These are phyloP conservation scores for Cebidichthys violaceus DNA, from an alignment of 2,113 vertebrate species.

Conservation along the genomic window DNA sequence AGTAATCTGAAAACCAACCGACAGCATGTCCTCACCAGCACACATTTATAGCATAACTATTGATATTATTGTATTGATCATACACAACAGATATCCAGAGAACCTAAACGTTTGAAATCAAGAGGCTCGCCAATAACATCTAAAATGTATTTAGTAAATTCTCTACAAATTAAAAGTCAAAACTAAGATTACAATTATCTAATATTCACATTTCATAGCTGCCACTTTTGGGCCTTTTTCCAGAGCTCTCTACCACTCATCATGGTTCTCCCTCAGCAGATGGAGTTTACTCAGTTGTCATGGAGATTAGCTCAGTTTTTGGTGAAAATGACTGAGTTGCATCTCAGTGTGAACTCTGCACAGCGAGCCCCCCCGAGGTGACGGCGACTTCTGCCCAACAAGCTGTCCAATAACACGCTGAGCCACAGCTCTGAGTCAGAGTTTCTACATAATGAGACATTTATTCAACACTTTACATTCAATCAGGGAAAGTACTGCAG, in stretches of 20 bases:
- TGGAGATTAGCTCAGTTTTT: not conserved
- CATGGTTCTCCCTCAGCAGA: not conserved
- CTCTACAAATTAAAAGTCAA: too few species aligned
- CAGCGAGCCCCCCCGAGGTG: slow-evolving; percentile 3
- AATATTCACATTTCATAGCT: too few species aligned
- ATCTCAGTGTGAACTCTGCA: not conserved
- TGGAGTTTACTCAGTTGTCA: not conserved
- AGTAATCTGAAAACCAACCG: too few species aligned
- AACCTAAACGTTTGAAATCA: not conserved
- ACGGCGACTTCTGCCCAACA: too few species aligned
- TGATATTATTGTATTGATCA: not conserved
- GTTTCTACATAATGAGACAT: not conserved
- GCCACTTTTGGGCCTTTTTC: not conserved
- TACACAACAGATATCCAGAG: too few species aligned
- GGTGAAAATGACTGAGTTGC: not conserved
- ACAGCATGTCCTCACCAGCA: too few species aligned
- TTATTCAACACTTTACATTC: not conserved
- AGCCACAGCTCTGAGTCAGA: not conserved
- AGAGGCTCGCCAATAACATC: too few species aligned
- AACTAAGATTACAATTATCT: too few species aligned
- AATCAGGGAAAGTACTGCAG: too few species aligned
- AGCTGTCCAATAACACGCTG: too few species aligned
- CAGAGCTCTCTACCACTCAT: not conserved
- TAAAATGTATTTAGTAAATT: too few species aligned
- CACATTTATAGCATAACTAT: too few species aligned